A percentile compares a stretch with the other conserved stretches of the same genome.
These are phyloP conservation scores for Lasioglossum figueresi DNA, from an alignment of 2,888 invertebrate species.

Conservation along the genomic window DNA sequence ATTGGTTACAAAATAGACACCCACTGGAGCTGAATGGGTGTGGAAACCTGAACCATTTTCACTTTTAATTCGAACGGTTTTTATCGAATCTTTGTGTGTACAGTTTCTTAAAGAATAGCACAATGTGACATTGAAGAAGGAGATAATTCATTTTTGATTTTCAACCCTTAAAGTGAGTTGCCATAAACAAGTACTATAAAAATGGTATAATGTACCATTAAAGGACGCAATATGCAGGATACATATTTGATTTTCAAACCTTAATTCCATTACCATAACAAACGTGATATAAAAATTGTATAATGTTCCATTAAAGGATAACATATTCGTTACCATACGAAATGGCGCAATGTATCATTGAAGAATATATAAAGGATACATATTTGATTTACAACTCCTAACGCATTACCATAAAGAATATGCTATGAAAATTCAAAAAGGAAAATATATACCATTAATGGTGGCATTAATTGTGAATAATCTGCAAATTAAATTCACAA, in stretches of 20 bases:
- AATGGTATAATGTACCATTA: neutral
- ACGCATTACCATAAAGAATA: neutral
- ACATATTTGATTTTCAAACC: neutral
- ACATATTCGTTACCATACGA: neutral
- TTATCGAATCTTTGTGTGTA: neutral
- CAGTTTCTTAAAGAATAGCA: neutral
- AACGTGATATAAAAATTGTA: neutral
- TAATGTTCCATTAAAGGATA: neutral
- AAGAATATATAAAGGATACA: neutral
- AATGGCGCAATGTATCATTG: neutral
- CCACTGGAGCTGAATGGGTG: neutral
- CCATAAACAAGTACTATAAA: no score
- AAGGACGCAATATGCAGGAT: neutral
- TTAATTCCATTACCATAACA: no score
- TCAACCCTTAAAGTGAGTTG: neutral
- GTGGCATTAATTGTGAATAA: neutral
- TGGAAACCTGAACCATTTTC: neutral
- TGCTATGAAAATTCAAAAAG: neutral
- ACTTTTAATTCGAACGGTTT: neutral
- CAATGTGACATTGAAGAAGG: neutral
- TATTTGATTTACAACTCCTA: neutral
- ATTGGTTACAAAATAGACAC: neutral
- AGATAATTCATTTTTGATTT: neutral
- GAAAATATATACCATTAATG: neutral
- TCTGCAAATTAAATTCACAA: neutral